A percentile compares a stretch with the other conserved stretches of the same genome.
These are phyloP conservation scores for Sepioteuthis lessoniana DNA, from an alignment of 2,888 invertebrate genomes.

Conservation along the genomic window DNA sequence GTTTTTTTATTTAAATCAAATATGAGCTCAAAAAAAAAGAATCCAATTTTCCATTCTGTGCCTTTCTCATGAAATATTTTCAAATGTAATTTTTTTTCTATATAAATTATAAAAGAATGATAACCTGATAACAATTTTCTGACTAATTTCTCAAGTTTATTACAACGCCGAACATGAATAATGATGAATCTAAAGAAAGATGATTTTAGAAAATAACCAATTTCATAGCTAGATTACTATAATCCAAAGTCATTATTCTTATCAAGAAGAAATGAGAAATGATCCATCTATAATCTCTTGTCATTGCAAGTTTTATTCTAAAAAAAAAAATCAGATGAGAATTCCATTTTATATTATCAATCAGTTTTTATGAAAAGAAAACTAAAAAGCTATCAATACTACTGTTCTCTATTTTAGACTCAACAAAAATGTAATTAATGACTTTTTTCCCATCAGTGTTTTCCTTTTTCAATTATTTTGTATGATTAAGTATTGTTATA, in stretches of 20 bases:
- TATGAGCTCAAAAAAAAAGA: not conserved
- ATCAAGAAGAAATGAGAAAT: not conserved
- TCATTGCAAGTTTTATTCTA: not conserved
- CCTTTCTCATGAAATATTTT: not conserved
- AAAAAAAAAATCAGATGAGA: not conserved
- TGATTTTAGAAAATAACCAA: not conserved
- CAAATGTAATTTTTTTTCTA: not conserved
- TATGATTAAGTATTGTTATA: not conserved
- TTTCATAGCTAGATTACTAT: not conserved
- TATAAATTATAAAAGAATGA: too few relatives aligned
- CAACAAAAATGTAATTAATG: not conserved
- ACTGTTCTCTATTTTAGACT: not conserved
- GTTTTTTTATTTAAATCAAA: not conserved
- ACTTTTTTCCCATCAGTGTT: not conserved
- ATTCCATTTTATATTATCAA: not conserved
- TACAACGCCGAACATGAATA: not conserved
- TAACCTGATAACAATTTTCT: not conserved
- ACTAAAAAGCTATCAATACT: not conserved
- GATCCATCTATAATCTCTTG: constrained; percentile 1
- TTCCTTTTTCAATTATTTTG: not conserved
- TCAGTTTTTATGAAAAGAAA: not conserved
- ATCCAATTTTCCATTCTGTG: not conserved
- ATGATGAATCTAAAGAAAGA: not conserved
- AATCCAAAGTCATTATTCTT: not conserved
- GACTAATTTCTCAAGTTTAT: not conserved